Evolutionary conservation across 2,888 invertebrate genomes (phyloP).

Genomic region (Machimus rusticus): DNA sequence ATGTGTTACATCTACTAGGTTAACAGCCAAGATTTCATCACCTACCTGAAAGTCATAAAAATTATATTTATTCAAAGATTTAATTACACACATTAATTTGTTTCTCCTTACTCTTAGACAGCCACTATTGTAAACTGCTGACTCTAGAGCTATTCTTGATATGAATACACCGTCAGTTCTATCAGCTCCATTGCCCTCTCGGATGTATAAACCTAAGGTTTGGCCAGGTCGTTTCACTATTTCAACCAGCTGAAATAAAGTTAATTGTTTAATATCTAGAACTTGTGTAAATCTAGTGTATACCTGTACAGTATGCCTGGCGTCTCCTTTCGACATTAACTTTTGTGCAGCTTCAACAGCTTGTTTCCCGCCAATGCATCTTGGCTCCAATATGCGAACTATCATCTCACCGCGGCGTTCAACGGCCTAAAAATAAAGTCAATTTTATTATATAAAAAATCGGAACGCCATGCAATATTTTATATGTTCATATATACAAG

Average conservation of each 20-base stretch:
- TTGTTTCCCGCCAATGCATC: slow-evolving; percentile 87
- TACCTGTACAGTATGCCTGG: slow-evolving; percentile 74
- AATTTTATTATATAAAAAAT: background rate
- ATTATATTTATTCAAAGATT: background rate
- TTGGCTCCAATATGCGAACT: slow-evolving; percentile 86
- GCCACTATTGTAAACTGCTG: slow-evolving; percentile 96
- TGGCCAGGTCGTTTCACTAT: slow-evolving; percentile 99
- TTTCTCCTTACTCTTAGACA: slow-evolving; percentile 77
- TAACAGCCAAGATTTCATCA: slow-evolving; percentile 97
- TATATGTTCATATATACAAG: no score
- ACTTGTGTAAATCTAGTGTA: background rate
- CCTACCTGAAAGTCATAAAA: slow-evolving; percentile 72
- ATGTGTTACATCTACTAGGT: slow-evolving; percentile 95
- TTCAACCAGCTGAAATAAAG: slow-evolving; percentile 78
- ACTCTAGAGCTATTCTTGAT: slow-evolving; percentile 92
- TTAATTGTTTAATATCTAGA: background rate
- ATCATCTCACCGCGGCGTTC: slow-evolving; percentile 95
- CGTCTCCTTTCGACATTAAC: slow-evolving; percentile 70
- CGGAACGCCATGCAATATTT: background rate
- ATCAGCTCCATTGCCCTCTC: slow-evolving; percentile 98
- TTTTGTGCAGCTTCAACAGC: slow-evolving; percentile 88
- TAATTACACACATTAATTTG: background rate
- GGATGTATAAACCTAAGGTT: slow-evolving; percentile 95
- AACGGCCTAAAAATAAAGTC: slow-evolving; percentile 69
- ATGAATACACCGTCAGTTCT: slow-evolving; percentile 97